phyloP scores from a whole-genome alignment of 2,888 invertebrate genomes.

The Limnephilus auricula region DNA sequence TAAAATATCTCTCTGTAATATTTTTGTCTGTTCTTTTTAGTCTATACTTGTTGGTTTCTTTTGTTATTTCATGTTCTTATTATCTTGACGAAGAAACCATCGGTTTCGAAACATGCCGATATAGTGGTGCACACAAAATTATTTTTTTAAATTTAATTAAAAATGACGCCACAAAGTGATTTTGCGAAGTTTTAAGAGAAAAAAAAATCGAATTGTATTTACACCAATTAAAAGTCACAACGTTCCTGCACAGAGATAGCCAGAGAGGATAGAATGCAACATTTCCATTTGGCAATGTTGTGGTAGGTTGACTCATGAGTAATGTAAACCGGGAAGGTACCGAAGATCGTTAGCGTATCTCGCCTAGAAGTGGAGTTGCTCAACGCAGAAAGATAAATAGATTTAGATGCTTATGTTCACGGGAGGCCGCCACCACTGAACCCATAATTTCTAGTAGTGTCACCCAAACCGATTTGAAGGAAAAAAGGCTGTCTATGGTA shows the following conservation, averaged over 20 bases:
- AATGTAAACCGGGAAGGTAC: neutral
- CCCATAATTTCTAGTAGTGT: neutral
- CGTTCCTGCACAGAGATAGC: neutral
- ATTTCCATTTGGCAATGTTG: neutral
- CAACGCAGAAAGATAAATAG: constrained; percentile 26
- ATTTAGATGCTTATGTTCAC: constrained; percentile 28
- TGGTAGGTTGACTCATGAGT: neutral
- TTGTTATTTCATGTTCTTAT: too few relatives aligned
- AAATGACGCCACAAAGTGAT: too few relatives aligned
- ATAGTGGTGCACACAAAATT: too few relatives aligned
- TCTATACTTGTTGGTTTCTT: too few relatives aligned
- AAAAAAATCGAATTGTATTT: too few relatives aligned
- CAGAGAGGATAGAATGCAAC: neutral
- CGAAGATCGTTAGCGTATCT: neutral
- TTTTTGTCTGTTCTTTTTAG: too few relatives aligned
- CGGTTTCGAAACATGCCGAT: too few relatives aligned
- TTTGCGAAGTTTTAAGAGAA: too few relatives aligned
- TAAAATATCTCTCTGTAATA: too few relatives aligned
- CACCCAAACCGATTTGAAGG: neutral
- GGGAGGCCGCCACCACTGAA: neutral
- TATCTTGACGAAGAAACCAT: too few relatives aligned
- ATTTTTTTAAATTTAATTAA: too few relatives aligned
- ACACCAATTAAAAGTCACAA: neutral
- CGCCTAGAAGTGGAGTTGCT: neutral
- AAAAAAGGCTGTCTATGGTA: neutral